phyloP scores from a whole-genome alignment of 2,888 invertebrate species.

The Erpobdella octoculata region DNA sequence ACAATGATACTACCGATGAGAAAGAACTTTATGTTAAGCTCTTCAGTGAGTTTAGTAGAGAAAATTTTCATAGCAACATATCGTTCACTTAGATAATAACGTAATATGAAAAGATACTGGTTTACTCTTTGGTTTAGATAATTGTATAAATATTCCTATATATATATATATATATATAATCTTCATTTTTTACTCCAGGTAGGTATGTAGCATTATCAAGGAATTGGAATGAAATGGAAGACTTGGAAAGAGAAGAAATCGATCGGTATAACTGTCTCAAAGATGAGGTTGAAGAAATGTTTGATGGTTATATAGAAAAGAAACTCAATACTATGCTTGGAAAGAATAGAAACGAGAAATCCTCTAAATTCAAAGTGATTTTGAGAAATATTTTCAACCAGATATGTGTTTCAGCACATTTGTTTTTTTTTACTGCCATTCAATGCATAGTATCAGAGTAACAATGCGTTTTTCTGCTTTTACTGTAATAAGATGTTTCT shows the following conservation, averaged over 20 bases:
- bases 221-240: conserved; percentile 17
- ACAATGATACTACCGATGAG: neutral
- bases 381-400: too few relatives aligned
- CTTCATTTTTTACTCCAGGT: neutral
- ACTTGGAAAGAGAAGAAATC: conserved; percentile 22
- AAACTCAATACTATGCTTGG: neutral
- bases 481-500: too few relatives aligned
- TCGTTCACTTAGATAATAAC: neutral
- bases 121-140: neutral
- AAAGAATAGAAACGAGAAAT: conserved; percentile 23
- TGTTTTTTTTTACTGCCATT: too few relatives aligned
- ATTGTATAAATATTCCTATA: neutral
- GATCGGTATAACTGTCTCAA: neutral
- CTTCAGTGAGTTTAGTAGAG: neutral
- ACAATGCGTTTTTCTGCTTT: too few relatives aligned
- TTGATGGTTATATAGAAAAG: conserved; percentile 15
- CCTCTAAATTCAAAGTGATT: conserved; percentile 14
- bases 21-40: conserved; percentile 23
- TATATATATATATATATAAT: neutral
- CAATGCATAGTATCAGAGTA: too few relatives aligned
- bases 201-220: neutral
- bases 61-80: too few relatives aligned
- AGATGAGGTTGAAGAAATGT: conserved; percentile 11
- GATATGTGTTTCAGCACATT: too few relatives aligned
- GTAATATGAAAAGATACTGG: neutral